These are phyloP conservation scores for Tetragonula carbonaria DNA, from an alignment of 2,888 invertebrate species.

Conservation along the genomic window DNA sequence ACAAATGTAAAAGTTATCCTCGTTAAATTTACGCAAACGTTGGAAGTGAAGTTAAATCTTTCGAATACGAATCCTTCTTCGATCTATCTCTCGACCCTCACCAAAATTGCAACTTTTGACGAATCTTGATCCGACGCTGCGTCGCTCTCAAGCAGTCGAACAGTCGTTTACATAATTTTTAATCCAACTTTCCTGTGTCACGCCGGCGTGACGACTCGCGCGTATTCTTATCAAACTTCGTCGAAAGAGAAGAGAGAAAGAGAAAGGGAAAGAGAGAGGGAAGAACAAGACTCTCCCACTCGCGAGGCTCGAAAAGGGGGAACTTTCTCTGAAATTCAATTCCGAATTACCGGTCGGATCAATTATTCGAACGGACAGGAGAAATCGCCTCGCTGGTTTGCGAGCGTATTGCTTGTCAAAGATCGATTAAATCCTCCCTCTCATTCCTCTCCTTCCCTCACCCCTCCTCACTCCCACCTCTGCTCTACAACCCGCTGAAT, in stretches of 20 bases:
- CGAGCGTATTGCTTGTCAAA: conserved; percentile 50
- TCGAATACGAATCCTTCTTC: no score
- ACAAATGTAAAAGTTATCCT: no score
- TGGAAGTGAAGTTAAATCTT: no score
- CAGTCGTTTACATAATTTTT: conserved; percentile 40
- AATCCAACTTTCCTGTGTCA: conserved; percentile 25
- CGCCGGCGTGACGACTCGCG: background rate
- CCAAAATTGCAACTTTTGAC: no score
- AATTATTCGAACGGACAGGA: conserved; percentile 43
- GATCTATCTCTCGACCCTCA: no score
- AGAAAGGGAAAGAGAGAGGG: no score
- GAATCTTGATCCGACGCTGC: background rate
- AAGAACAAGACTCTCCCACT: background rate
- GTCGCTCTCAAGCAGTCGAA: background rate
- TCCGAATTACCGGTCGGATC: conserved; percentile 33
- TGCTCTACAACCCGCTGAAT: conserved; percentile 26
- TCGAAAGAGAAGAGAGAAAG: background rate
- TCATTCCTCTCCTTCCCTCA: no score
- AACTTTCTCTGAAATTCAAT: conserved; percentile 37
- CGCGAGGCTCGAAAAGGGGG: no score
- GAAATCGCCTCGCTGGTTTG: conserved; percentile 15
- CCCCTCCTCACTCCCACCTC: background rate
- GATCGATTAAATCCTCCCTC: conserved; percentile 50
- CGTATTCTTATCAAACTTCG: conserved; percentile 20
- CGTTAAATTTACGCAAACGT: no score